Evolutionary conservation across 1,140 invertebrate genomes (phyloP), one percentile per base, ranked within the genome.

Genomic region (Drosophila kurseongensis): DNA sequence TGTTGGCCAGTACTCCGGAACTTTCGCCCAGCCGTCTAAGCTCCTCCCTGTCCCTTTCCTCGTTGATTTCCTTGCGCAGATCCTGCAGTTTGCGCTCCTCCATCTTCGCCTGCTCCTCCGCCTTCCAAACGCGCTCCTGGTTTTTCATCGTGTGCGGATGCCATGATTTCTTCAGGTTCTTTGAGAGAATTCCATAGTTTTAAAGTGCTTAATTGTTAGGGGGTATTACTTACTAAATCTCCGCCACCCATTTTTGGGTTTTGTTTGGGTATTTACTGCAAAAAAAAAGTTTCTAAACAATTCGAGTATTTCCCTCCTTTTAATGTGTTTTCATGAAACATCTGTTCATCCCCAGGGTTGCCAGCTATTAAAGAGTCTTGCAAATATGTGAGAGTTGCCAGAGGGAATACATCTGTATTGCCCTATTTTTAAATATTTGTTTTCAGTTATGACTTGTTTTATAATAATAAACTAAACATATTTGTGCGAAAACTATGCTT

Each of bases 111-210:
- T 96, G 95, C 71, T 96, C 95, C 69, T 96, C 95, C 1, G 96
- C 96, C 88, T 96, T 96, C 95, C 95, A 96, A 7, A 96, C 96
- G 54, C 95, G 94, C 80, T 96, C 95, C 85, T 96, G 96, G 81
- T 96, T 96, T 90, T 96, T 96, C 93, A 96, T 94, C 0, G 95
- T 96, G 52, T 95, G 95, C 14, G 96, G 96, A 93, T 96, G 96
- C 96, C 96, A 96, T 93, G 96, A 96, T 90, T 96, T 96, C 68
- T 96, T 96, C 1, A 96, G 93, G 92, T 96, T 96, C 95, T 96
- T 51, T 6, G 16, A 29, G 48, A 9, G 12, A 32, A 36, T 5
- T 36, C 6, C 16, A 9, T 35, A 2, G 6, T 40, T 36, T 36
- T 65, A n/a, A 14, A 6, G 56, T 9, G 10, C 13, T 35, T 6